Percentiles rank a stretch among this genome's conserved stretches.
phyloP scores from a whole-genome alignment of 2,888 invertebrate species.

The Campoplex nolae region DNA sequence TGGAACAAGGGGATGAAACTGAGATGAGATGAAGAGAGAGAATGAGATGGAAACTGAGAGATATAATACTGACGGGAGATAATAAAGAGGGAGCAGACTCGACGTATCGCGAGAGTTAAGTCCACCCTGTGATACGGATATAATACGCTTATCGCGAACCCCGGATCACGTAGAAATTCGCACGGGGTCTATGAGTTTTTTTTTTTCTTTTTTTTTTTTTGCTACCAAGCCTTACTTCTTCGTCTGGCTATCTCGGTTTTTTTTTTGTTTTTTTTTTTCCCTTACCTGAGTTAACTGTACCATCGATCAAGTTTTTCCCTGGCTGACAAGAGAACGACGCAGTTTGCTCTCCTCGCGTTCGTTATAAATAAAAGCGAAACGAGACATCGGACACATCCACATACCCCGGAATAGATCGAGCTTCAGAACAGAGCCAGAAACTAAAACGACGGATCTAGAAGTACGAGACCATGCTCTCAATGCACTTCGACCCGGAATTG shows the following conservation, averaged over 20 bases:
- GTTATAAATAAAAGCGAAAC: constrained; percentile 65
- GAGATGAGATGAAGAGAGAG: background rate
- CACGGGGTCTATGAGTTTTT: constrained; percentile 39
- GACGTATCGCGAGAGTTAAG: constrained; percentile 63
- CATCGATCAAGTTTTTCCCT: constrained; percentile 71
- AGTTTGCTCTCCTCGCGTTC: constrained; percentile 19
- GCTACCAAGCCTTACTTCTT: background rate
- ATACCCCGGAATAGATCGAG: constrained; percentile 54
- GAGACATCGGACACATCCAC: constrained; percentile 46
- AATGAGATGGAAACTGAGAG: background rate
- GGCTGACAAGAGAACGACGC: constrained; percentile 43
- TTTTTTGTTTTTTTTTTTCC: background rate
- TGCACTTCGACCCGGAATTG: background rate
- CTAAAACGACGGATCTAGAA: constrained; percentile 20
- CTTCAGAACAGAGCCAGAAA: constrained; percentile 2
- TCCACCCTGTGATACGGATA: constrained; percentile 63
- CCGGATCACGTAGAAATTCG: constrained; percentile 50
- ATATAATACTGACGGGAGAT: constrained; percentile 38
- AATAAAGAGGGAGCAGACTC: constrained; percentile 41
- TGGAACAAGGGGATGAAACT: constrained; percentile 21
- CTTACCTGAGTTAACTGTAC: constrained; percentile 50
- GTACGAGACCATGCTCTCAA: background rate
- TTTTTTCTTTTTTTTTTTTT: constrained; percentile 15
- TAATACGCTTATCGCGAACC: constrained; percentile 71
- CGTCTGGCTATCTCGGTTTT: constrained; percentile 34